Percentiles rank a stretch among this genome's conserved stretches.
These are phyloP conservation scores for Danio rerio DNA, from an alignment of 2,113 vertebrate genomes.

Conservation along the genomic window DNA sequence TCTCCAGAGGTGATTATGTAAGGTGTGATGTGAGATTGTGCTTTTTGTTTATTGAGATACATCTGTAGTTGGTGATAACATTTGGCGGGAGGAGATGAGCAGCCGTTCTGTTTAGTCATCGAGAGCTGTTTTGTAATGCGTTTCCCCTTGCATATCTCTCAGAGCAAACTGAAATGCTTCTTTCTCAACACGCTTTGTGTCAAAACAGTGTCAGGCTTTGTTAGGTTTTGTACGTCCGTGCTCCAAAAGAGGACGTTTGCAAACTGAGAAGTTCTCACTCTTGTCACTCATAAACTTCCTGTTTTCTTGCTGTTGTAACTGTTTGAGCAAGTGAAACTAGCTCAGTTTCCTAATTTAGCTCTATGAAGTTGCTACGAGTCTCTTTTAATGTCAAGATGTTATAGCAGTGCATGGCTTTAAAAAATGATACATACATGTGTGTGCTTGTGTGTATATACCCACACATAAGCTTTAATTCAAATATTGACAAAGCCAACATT, in stretches of 20 bases:
- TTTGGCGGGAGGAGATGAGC: slow-evolving; percentile 8
- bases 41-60: slow-evolving; percentile 27
- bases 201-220: slow-evolving; percentile 9
- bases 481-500: no score
- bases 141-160: not conserved
- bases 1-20: not conserved
- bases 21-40: slow-evolving; percentile 4
- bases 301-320: slow-evolving; percentile 6
- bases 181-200: slow-evolving; percentile 12
- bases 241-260: slow-evolving; percentile 33
- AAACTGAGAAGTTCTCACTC: slow-evolving; percentile 33
- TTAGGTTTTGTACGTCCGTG: slow-evolving; percentile 17
- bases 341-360: slow-evolving; percentile 20
- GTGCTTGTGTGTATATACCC: no score
- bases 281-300: slow-evolving; percentile 31
- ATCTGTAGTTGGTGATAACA: not conserved
- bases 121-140: not conserved
- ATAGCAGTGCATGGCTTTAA: not conserved
- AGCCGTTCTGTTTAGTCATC: slow-evolving; percentile 18
- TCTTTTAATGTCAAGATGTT: not conserved
- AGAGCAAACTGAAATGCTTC: not conserved
- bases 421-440: not conserved
- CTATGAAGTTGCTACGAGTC: not conserved
- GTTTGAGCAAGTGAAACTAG: slow-evolving; percentile 3
- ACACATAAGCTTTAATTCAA: no score